Percentiles rank a stretch among this genome's conserved stretches.
phyloP scores from a whole-genome alignment of 2,797 vertebrate species.

The Mormyrus proboscirostris region DNA sequence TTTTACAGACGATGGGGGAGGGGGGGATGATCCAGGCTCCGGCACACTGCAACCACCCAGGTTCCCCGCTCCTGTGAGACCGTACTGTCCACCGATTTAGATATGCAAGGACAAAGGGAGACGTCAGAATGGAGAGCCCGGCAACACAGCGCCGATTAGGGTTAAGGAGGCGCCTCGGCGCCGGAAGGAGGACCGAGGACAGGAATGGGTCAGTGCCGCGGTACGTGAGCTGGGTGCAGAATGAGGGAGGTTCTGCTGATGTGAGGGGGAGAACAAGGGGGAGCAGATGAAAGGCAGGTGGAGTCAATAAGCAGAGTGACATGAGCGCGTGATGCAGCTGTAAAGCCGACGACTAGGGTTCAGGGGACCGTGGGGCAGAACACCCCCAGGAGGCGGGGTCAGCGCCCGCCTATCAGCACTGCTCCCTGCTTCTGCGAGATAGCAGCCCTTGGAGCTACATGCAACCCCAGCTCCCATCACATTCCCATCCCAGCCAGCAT shows the following conservation, averaged over 20 bases:
- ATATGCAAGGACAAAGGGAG: background rate
- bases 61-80: background rate
- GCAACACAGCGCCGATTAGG: background rate
- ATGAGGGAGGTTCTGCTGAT: background rate
- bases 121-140: background rate
- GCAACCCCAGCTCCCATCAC: background rate
- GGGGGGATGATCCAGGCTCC: background rate
- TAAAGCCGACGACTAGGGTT: constrained; percentile 7
- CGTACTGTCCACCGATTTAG: background rate
- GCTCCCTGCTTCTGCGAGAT: constrained; percentile 31
- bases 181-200: background rate
- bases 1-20: background rate
- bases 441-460: constrained; percentile 32
- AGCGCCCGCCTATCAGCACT: background rate
- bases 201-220: background rate
- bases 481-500: background rate
- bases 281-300: background rate
- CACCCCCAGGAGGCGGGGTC: background rate
- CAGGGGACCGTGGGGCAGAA: background rate
- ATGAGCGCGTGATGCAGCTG: constrained; percentile 24
- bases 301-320: constrained; percentile 25
- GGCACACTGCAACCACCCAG: background rate
- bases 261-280: background rate
- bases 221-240: background rate
- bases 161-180: background rate